phyloP scores from a whole-genome alignment of 2,888 invertebrate species.

The Cyaniris semiargus region DNA sequence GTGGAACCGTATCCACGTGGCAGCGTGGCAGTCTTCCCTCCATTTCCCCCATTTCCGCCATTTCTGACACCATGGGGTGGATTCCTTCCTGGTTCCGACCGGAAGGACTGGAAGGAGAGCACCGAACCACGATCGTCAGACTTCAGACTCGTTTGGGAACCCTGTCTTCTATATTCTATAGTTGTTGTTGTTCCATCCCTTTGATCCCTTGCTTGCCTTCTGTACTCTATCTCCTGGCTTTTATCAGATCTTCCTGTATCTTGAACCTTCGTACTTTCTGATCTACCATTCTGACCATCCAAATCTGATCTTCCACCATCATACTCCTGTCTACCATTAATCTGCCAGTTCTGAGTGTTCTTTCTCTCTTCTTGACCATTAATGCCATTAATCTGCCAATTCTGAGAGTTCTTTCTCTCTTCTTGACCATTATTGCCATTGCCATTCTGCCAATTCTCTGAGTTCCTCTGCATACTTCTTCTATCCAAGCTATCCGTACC shows the following conservation, averaged over 20 bases:
- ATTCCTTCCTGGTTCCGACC: slow-evolving; percentile 64
- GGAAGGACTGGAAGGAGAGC: slow-evolving; percentile 64
- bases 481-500: background rate
- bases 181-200: background rate
- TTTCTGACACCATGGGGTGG: slow-evolving; percentile 61
- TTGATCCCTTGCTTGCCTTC: background rate
- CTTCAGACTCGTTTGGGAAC: slow-evolving; percentile 60
- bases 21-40: slow-evolving; percentile 61
- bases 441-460: background rate
- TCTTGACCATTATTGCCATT: background rate
- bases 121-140: slow-evolving; percentile 65
- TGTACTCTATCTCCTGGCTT: background rate
- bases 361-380: background rate
- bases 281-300: background rate
- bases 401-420: too few relatives aligned
- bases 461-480: background rate
- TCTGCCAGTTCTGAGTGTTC: too few relatives aligned
- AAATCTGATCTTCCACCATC: background rate
- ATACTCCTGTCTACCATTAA: background rate
- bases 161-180: slow-evolving; percentile 40
- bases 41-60: background rate
- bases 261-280: background rate
- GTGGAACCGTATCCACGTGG: slow-evolving; percentile 70
- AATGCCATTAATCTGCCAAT: background rate
- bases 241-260: background rate